Percentiles rank a stretch among this genome's conserved stretches.
These are phyloP conservation scores for Willisornis vidua DNA, from an alignment of 2,113 vertebrate species.

Conservation along the genomic window DNA sequence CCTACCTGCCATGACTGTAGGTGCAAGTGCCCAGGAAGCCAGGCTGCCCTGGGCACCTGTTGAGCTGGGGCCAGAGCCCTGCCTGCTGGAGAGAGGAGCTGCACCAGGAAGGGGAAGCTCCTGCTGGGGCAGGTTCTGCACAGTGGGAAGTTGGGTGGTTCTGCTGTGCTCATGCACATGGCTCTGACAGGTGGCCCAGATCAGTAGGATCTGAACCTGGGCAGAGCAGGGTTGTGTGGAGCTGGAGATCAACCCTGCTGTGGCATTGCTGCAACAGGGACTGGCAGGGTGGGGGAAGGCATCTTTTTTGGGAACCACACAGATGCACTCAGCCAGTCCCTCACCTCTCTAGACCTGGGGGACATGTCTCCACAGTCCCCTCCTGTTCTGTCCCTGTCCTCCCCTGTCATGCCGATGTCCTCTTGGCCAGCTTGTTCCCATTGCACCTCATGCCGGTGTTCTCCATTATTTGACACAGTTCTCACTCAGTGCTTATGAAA, in stretches of 20 bases:
- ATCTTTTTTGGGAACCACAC: fast-evolving
- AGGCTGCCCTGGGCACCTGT: fast-evolving
- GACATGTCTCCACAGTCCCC: background rate
- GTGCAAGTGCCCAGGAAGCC: background rate
- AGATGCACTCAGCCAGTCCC: background rate
- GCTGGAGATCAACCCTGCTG: background rate
- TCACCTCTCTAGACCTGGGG: background rate
- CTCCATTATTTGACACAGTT: background rate
- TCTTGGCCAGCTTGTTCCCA: background rate
- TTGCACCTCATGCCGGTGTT: background rate
- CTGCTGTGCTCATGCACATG: background rate
- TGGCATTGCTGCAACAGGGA: background rate
- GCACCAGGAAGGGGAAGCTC: background rate
- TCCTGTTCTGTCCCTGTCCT: background rate
- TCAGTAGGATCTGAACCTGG: no score
- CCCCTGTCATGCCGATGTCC: background rate
- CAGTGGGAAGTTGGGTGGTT: background rate
- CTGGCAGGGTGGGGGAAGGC: background rate
- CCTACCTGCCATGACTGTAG: fast-evolving
- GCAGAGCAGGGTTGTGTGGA: background rate
- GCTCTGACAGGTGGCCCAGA: background rate
- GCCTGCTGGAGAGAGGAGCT: background rate
- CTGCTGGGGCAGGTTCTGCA: background rate
- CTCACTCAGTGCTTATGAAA: fast-evolving
- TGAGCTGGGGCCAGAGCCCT: background rate